Percentiles rank a stretch among this genome's conserved stretches.
Evolutionary conservation across 2,888 invertebrate species (phyloP).

Genomic region (Adineta ricciae): DNA sequence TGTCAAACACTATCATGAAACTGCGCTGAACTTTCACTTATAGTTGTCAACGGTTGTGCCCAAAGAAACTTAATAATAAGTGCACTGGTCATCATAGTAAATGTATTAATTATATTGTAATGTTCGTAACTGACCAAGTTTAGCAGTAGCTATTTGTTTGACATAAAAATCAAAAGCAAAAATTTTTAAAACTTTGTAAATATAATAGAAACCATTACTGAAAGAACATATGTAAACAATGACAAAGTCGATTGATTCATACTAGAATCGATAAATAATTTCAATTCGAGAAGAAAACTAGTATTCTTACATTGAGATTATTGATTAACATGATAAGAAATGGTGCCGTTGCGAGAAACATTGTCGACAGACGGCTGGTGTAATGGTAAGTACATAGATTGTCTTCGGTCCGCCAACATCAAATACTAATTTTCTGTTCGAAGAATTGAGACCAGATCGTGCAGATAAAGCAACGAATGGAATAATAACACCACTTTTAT

Average conservation of each 20-base stretch:
- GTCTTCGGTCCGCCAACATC: constrained; percentile 28
- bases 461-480: constrained; percentile 18
- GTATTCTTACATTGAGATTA: background rate
- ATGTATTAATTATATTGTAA: constrained; percentile 20
- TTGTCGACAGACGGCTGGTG: constrained; percentile 23
- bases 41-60: background rate
- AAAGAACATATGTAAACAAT: no score
- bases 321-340: constrained; percentile 25
- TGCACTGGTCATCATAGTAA: constrained; percentile 23
- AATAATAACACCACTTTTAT: constrained; percentile 32
- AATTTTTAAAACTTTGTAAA: constrained; percentile 20
- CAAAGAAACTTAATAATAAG: constrained; percentile 21
- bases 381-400: constrained; percentile 21
- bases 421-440: constrained; percentile 11
- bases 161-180: constrained; percentile 29
- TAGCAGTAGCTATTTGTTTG: background rate
- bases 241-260: background rate
- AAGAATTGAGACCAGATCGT: constrained; percentile 18
- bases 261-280: background rate
- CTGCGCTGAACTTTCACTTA: background rate
- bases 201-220: constrained; percentile 7
- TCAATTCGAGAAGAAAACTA: no score
- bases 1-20: background rate
- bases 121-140: constrained; percentile 15
- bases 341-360: background rate